Evolutionary conservation across 2,113 vertebrate genomes (phyloP).

Genomic region (Callipepla californica): DNA sequence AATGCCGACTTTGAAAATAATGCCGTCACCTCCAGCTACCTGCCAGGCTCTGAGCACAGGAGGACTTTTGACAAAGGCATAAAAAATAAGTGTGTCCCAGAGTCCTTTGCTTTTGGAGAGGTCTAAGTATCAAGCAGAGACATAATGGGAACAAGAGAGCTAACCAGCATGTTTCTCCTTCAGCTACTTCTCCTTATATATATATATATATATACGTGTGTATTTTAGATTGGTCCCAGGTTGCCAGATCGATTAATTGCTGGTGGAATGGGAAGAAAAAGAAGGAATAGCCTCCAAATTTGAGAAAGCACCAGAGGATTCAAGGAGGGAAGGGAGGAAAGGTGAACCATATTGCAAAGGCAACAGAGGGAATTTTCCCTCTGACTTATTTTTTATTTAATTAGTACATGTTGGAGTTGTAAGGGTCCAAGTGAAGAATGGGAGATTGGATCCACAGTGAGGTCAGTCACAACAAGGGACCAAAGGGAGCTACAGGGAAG

Average conservation of each 20-base stretch:
- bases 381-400: not conserved
- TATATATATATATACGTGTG: too few species aligned
- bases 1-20: not conserved
- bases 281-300: not conserved
- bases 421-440: not conserved
- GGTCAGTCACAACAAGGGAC: not conserved
- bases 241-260: conserved; percentile 4
- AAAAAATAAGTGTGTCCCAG: not conserved
- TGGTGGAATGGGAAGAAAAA: not conserved
- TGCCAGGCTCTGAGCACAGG: not conserved
- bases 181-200: not conserved
- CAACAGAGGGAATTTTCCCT: not conserved
- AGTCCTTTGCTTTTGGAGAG: not conserved
- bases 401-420: not conserved
- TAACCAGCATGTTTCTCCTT: not conserved
- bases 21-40: not conserved
- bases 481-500: not conserved
- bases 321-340: not conserved
- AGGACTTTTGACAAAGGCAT: not conserved
- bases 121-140: not conserved
- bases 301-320: conserved; percentile 3
- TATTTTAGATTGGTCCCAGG: not conserved
- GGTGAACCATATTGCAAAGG: not conserved
- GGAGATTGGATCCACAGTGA: not conserved
- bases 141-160: not conserved